Percentiles rank a stretch among this genome's conserved stretches.
Evolutionary conservation across 2,888 invertebrate genomes (phyloP).

Genomic region (Cenopis cana): DNA sequence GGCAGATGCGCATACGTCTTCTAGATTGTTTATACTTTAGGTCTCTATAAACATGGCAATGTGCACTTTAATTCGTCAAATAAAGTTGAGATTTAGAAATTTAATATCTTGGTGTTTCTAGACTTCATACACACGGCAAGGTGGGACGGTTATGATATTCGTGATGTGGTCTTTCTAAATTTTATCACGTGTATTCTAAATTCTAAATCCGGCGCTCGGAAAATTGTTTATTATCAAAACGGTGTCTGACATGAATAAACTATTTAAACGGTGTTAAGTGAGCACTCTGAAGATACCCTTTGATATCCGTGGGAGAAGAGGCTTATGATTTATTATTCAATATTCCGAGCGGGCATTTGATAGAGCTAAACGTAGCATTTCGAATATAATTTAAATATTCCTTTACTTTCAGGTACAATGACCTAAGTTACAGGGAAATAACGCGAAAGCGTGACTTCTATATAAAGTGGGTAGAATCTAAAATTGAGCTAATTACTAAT

Average conservation of each 20-base stretch:
- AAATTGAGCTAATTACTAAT: background rate
- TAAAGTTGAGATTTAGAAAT: conserved; percentile 6
- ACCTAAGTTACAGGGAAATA: background rate
- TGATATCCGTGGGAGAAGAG: conserved; percentile 64
- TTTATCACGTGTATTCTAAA: conserved; percentile 33
- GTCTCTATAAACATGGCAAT: conserved; percentile 14
- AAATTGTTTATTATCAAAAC: conserved; percentile 43
- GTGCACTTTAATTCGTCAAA: conserved; percentile 18
- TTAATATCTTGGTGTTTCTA: conserved; percentile 12
- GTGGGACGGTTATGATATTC: conserved; percentile 37
- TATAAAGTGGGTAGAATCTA: background rate
- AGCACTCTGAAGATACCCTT: conserved; percentile 72
- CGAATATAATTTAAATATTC: conserved; percentile 6
- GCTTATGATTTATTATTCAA: conserved; percentile 75
- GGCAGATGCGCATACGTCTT: conserved; percentile 46
- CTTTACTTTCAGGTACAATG: background rate
- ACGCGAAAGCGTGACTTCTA: background rate
- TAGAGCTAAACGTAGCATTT: conserved; percentile 30
- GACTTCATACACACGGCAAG: conserved; percentile 31
- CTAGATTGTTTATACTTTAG: conserved; percentile 44
- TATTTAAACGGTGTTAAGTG: conserved; percentile 66
- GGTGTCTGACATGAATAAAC: conserved; percentile 49
- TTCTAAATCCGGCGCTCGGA: conserved; percentile 25
- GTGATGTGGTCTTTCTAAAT: conserved; percentile 38
- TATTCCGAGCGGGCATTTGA: conserved; percentile 58